Evolutionary conservation across 2,113 vertebrate genomes (phyloP).

Genomic region (Notarius lentiginosus): DNA sequence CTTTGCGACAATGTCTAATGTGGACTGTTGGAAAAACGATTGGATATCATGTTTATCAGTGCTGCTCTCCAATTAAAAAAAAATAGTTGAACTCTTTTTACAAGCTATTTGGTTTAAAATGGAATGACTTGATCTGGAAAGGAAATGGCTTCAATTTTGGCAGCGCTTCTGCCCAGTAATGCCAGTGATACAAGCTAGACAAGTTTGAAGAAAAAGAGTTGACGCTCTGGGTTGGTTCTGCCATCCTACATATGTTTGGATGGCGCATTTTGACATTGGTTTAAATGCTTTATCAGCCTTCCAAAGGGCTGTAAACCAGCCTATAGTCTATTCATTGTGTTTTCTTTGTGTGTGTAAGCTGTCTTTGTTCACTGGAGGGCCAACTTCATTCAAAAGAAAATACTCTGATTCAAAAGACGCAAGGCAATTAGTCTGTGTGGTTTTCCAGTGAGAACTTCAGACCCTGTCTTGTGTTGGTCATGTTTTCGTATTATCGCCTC

Average conservation of each 20-base stretch:
- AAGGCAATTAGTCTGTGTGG: not conserved
- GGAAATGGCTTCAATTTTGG: not conserved
- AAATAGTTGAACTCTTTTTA: not conserved
- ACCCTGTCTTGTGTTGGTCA: not conserved
- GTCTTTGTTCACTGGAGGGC: not conserved
- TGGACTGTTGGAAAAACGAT: not conserved
- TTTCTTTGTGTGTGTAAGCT: not conserved
- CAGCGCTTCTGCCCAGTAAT: not conserved
- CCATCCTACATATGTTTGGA: not conserved
- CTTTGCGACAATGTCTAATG: not conserved
- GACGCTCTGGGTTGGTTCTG: not conserved
- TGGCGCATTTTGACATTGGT: not conserved
- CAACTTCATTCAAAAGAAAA: not conserved
- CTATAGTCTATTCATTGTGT: not conserved
- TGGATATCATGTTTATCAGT: not conserved
- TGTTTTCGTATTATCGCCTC: conserved; percentile 4
- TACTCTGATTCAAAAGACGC: not conserved
- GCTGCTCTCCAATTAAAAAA: not conserved
- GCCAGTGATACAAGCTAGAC: not conserved
- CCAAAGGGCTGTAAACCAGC: not conserved
- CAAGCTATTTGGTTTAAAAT: not conserved
- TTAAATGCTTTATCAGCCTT: not conserved
- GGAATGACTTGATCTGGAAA: too few relatives aligned
- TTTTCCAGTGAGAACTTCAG: not conserved
- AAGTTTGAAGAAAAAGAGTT: not conserved